These are phyloP conservation scores for Xestia c-nigrum DNA, from an alignment of 2,888 invertebrate species.

Conservation along the genomic window DNA sequence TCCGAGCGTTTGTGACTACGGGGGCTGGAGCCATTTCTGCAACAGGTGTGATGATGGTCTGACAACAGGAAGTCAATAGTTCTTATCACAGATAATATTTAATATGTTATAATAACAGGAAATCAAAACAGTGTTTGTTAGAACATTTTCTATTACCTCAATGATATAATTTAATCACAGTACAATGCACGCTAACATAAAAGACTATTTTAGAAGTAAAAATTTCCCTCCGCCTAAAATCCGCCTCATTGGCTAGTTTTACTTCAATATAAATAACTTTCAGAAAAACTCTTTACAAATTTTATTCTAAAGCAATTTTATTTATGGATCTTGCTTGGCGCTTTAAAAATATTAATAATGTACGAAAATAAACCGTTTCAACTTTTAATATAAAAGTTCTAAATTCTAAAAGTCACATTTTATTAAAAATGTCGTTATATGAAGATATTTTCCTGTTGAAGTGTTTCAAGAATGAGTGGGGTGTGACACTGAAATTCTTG, in stretches of 20 bases:
- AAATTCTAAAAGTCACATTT: constrained; percentile 5
- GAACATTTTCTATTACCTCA: too few relatives aligned
- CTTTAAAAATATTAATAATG: constrained; percentile 3
- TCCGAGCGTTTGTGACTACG: too few relatives aligned
- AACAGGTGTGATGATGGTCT: too few relatives aligned
- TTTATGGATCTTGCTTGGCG: neutral
- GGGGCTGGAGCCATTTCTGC: too few relatives aligned
- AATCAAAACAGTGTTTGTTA: too few relatives aligned
- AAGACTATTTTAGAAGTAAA: neutral
- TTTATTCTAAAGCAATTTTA: neutral
- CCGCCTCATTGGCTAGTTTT: neutral
- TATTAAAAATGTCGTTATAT: neutral
- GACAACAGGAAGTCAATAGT: too few relatives aligned
- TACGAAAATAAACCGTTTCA: constrained; percentile 2
- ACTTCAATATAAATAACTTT: neutral
- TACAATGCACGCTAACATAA: too few relatives aligned
- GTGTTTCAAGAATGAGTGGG: neutral
- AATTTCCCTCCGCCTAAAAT: neutral
- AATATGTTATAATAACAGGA: too few relatives aligned
- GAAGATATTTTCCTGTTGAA: neutral
- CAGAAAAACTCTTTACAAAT: neutral
- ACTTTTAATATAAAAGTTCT: constrained; percentile 10
- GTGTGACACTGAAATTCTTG: neutral
- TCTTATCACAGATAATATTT: too few relatives aligned
- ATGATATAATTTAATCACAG: too few relatives aligned